Conservation (phyloP, 2,113 vertebrate species). For the Xiphophorus maculatus region DNA sequence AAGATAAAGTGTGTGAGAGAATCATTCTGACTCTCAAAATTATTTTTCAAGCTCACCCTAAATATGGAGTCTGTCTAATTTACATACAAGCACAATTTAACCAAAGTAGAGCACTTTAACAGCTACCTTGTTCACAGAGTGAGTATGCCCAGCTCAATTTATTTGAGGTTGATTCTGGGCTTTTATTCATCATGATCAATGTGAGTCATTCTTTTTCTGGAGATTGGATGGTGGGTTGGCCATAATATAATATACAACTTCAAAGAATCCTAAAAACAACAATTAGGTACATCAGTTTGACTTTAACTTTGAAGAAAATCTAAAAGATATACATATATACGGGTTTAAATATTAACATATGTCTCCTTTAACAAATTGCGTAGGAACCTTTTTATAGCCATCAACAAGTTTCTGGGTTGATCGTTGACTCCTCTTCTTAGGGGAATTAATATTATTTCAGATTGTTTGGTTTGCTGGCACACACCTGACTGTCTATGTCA, state of each 20-base stretch:
- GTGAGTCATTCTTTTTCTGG: not conserved
- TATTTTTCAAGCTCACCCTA: slow-evolving; percentile 7
- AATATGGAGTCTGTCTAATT: slow-evolving; percentile 1
- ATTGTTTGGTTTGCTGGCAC: no score
- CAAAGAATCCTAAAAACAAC: not conserved
- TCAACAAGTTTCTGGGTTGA: no score
- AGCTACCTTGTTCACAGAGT: slow-evolving; percentile 37
- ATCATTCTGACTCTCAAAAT: not conserved
- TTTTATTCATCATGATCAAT: not conserved
- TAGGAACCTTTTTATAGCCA: no score
- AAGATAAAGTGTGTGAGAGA: slow-evolving; percentile 16
- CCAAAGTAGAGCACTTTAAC: slow-evolving; percentile 13
- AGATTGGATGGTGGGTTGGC: not conserved
- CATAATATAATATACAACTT: not conserved
- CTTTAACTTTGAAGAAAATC: not conserved
- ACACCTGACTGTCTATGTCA: no score
- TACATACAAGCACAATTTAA: slow-evolving; percentile 7
- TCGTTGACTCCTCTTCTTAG: not conserved
- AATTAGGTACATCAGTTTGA: not conserved
- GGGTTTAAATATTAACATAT: no score
- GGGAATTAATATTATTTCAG: not conserved
- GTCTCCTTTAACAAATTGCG: no score
- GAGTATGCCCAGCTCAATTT: slow-evolving; percentile 21
- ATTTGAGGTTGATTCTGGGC: slow-evolving; percentile 25
- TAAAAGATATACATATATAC: not conserved